Conservation (phyloP, 1,140 invertebrate genomes). For the Microplitis mediator region DNA sequence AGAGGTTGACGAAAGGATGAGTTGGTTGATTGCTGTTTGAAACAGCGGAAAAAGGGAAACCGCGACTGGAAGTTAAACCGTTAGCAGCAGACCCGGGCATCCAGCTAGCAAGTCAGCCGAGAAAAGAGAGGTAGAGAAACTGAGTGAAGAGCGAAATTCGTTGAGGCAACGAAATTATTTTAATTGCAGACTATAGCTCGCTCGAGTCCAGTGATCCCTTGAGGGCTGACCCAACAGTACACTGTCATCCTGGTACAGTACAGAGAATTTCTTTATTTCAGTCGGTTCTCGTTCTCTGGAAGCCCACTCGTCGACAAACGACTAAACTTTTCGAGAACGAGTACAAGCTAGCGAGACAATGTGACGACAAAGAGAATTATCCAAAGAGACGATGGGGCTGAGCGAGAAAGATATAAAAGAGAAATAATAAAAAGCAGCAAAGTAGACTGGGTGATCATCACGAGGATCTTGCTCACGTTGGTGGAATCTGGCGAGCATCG, state of each 20-base stretch:
- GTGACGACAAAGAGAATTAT: too few species aligned
- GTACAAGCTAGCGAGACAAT: too few species aligned
- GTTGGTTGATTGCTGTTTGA: conserved; percentile 12
- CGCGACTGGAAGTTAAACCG: conserved; percentile 3
- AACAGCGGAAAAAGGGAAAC: conserved; percentile 8
- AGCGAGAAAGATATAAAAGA: not conserved
- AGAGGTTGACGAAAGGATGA: too few species aligned
- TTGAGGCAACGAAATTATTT: conserved; percentile 28
- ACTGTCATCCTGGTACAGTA: not conserved
- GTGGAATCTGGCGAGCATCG: not conserved
- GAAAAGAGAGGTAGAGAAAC: too few species aligned
- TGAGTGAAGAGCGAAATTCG: conserved; percentile 8
- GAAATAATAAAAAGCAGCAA: not conserved
- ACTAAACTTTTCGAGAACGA: too few species aligned
- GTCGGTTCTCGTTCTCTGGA: not conserved
- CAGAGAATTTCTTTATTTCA: conserved; percentile 20
- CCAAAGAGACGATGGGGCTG: too few species aligned
- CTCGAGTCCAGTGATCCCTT: conserved; percentile 1
- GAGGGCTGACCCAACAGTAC: conserved; percentile 1
- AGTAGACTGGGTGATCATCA: not conserved
- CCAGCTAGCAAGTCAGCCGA: not conserved
- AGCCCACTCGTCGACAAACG: too few species aligned
- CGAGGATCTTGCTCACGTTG: conserved; percentile 7
- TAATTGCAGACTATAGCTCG: conserved; percentile 18
- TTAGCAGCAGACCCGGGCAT: not conserved